phyloP scores from a whole-genome alignment of 1,140 invertebrate genomes.

The Drosophila bocki region DNA sequence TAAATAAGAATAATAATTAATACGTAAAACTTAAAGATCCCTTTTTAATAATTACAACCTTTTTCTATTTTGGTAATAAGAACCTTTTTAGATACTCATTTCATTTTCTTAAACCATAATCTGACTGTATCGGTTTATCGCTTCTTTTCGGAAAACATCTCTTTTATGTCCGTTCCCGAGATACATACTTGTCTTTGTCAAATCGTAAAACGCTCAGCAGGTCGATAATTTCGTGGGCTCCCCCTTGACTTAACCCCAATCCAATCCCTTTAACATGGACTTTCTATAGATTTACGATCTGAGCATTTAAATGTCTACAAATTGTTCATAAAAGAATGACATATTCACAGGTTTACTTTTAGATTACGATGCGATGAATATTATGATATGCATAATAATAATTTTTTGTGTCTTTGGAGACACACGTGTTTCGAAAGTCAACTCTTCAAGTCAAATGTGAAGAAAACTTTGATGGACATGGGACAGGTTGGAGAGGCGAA shows the following conservation, averaged over 20 bases:
- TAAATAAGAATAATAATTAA: too few species aligned
- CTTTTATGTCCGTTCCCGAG: slow-evolving; percentile 1
- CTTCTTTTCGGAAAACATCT: slow-evolving; percentile 2
- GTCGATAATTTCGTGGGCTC: slow-evolving; percentile 32
- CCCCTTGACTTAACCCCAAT: slow-evolving; percentile 10
- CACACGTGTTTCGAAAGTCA: slow-evolving; percentile 70
- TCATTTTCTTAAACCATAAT: neutral
- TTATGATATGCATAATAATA: slow-evolving; percentile 71
- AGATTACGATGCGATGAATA: slow-evolving; percentile 31
- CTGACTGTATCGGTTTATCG: slow-evolving; percentile 9
- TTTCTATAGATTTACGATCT: slow-evolving; percentile 70
- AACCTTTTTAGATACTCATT: neutral
- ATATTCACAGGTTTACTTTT: slow-evolving; percentile 44
- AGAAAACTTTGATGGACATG: slow-evolving; percentile 60
- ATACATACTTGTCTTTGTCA: slow-evolving; percentile 29
- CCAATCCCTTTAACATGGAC: slow-evolving; percentile 27
- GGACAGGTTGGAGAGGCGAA: slow-evolving; percentile 19
- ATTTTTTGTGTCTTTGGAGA: slow-evolving; percentile 17
- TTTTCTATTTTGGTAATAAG: neutral
- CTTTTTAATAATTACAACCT: neutral
- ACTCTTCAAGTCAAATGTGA: slow-evolving; percentile 43
- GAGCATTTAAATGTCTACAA: slow-evolving; percentile 57
- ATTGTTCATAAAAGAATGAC: slow-evolving; percentile 53
- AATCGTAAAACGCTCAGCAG: slow-evolving; percentile 57
- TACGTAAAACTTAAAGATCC: neutral